Evolutionary conservation across 2,888 invertebrate genomes (phyloP), one percentile per base, ranked within the genome.

Genomic region (Lycia hirtaria): DNA sequence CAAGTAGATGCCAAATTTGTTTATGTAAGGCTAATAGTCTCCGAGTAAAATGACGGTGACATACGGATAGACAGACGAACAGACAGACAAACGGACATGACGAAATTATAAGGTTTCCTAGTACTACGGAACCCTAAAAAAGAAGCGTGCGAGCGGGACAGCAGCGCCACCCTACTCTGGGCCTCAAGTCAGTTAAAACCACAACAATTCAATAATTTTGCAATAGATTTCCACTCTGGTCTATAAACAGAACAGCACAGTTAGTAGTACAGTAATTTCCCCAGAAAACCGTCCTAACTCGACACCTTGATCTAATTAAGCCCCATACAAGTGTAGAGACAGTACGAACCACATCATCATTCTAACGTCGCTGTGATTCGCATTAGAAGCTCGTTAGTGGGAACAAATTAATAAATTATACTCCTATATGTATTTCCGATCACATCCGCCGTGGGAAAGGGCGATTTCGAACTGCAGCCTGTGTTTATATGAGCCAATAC

Each of bases 331-430:
- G 67, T 58, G 53, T 55, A 59, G 65, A 67, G 55, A 72, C 71
- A 55, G 67, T 73, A 75, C 75, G 76, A 81, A 72, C 68, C 67
- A 68, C 78, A 76, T 85, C 68, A 72, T 71, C 38, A 61, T 69
- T 74, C 76, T 68, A 73, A 63, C 69, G 78, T 71, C 66, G 65
- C 72, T 68, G 71, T 71, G 66, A 67, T 74, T 77, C 76, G 82
- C 83, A 85, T 88, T 83, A 87, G 76, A 57, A 68, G 63, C 81
- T 89, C 86, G 87, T 88, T 87, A 89, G 80, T 74, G 71, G 86
- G 86, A 87, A 81, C 87, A 85, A 87, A 90, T 89, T 87, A 89
- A 88, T 89, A 85, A 83, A 88, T 88, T 88, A 88, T 85, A 72
- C 79, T 65, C 74, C 63, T 64, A 72, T 80, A 69, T 74, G 60